phyloP scores from a whole-genome alignment of 92 coral and sea anemone species.

The Epizoanthus ramosus region DNA sequence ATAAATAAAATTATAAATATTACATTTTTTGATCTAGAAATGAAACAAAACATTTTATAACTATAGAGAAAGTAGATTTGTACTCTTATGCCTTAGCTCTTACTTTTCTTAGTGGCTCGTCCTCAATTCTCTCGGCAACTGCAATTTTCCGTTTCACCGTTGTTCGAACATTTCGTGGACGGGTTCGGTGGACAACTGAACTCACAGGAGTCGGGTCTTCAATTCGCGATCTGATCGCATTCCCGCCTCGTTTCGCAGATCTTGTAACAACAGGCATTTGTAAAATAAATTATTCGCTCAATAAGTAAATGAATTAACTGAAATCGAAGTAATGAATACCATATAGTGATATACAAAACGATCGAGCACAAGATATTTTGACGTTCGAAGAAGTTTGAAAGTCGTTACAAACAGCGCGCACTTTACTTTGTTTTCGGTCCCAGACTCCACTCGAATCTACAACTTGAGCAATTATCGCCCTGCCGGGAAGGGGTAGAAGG shows the following conservation, averaged over 20 bases:
- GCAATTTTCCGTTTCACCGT: conserved; percentile 69
- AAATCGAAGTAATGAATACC: not conserved
- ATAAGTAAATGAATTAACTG: not conserved
- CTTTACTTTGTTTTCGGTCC: conserved; percentile 18
- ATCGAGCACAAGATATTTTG: too few relatives aligned
- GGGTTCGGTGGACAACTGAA: not conserved
- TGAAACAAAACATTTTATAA: too few relatives aligned
- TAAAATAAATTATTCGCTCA: not conserved
- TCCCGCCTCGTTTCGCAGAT: conserved; percentile 63
- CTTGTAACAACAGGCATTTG: conserved; percentile 82
- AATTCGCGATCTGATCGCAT: conserved; percentile 54
- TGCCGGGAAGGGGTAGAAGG: not conserved
- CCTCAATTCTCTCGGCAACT: not conserved
- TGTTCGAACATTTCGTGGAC: conserved; percentile 31
- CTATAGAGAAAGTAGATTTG: not conserved
- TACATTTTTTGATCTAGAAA: too few relatives aligned
- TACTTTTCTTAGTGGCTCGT: conserved; percentile 27
- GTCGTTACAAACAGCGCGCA: conserved; percentile 17
- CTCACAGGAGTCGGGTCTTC: conserved; percentile 78
- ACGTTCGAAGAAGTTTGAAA: conserved; percentile 2
- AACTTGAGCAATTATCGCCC: not conserved
- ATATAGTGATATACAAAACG: too few relatives aligned
- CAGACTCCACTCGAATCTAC: conserved; percentile 8
- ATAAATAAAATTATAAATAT: too few relatives aligned
- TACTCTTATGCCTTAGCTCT: not conserved